A percentile compares a stretch with the other conserved stretches of the same genome.
phyloP scores from a whole-genome alignment of 2,113 vertebrate genomes.

The rabbit (Oryctolagus cuniculus) region DNA sequence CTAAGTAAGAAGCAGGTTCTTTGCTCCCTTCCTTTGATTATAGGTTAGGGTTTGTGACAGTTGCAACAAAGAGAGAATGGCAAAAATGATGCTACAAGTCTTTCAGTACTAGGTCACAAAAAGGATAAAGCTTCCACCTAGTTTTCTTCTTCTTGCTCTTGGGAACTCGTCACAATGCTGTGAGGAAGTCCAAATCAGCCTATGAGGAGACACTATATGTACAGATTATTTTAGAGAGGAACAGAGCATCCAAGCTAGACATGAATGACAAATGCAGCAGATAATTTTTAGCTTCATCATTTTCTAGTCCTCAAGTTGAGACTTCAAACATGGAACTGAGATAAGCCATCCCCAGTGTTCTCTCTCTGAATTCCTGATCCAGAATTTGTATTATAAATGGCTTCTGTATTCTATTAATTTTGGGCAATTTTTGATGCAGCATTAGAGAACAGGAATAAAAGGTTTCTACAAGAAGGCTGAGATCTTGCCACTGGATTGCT shows the following conservation, averaged over 20 bases:
- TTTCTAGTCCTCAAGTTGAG: background rate
- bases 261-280: slow-evolving; percentile 9
- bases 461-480: background rate
- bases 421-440: background rate
- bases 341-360: background rate
- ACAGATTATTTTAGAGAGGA: background rate
- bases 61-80: background rate
- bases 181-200: background rate
- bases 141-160: slow-evolving; percentile 22
- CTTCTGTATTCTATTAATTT: background rate
- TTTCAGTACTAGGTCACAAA: background rate
- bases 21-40: background rate
- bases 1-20: background rate
- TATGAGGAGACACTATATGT: background rate
- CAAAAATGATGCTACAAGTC: background rate
- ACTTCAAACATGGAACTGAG: background rate
- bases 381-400: background rate
- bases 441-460: slow-evolving; percentile 13
- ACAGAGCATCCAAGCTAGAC: background rate
- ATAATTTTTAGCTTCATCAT: background rate
- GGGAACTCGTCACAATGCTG: background rate
- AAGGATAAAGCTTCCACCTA: background rate
- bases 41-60: background rate
- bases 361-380: background rate
- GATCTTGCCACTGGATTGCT: background rate